Percentiles rank a stretch among this genome's conserved stretches.
Evolutionary conservation across 2,888 invertebrate species (phyloP).

Genomic region (Andrena hattorfiana): DNA sequence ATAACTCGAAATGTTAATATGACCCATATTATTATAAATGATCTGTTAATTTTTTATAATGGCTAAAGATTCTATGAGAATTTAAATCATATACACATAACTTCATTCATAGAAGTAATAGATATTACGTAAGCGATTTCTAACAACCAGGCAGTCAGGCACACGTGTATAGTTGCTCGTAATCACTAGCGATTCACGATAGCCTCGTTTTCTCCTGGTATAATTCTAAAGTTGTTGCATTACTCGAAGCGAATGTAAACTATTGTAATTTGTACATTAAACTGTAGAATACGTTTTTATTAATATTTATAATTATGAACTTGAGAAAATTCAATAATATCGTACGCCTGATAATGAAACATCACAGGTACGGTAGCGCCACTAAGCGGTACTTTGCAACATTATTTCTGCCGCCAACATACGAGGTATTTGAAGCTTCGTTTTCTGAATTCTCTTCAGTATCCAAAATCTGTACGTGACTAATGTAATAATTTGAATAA

Average conservation of each 20-base stretch:
- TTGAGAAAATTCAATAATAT: constrained; percentile 43
- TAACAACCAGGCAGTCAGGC: not conserved
- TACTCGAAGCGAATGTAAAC: not conserved
- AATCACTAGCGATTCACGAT: not conserved
- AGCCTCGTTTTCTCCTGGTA: not conserved
- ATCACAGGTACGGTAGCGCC: constrained; percentile 2
- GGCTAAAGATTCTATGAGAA: not conserved
- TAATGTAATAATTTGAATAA: constrained; percentile 1
- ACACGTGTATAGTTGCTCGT: not conserved
- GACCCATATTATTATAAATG: not conserved
- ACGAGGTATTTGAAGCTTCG: constrained; percentile 45
- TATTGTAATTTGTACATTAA: not conserved
- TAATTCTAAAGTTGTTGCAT: not conserved
- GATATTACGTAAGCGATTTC: constrained; percentile 29
- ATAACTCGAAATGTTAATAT: no score
- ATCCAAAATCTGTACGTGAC: not conserved
- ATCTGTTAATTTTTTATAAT: not conserved
- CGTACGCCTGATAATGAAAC: constrained; percentile 25
- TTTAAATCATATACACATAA: not conserved
- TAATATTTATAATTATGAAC: constrained; percentile 39
- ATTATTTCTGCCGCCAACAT: constrained; percentile 37
- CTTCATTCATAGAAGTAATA: not conserved
- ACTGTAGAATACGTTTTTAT: not conserved
- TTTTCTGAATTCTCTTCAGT: not conserved
- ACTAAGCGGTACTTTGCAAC: constrained; percentile 2